Base-by-base conservation (phyloP, 2,113 vertebrate species). In the Thunnus maccoyii region DNA sequence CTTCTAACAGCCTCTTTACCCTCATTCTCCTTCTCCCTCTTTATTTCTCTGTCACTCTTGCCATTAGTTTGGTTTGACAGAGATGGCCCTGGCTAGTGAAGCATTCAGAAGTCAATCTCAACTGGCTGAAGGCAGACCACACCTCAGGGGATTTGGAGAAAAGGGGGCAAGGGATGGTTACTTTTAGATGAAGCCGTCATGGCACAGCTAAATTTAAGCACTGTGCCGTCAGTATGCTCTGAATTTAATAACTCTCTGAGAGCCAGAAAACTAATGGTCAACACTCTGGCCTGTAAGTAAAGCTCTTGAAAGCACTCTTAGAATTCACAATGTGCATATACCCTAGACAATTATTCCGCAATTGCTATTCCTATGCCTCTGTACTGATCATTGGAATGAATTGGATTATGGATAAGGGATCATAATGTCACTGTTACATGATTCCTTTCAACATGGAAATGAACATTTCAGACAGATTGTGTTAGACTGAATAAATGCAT, bases 11-110 rank as follows among this genome's bases (percentile, higher is more conserved):
- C 17, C 3, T 51, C 10, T 47, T 25, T 55, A 10, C 6, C 22
- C 51, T 15, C 22, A 58, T 10, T 18, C 41, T 61, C n/a, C 54
- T 5, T 51, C 27, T 46, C 5, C 1, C 15, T 41, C 48, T 20
- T 17, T 10, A n/a, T 9, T 32, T 41, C 55, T 11, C 61, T 61
- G 25, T 50, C 41, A 32, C 66, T 63, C 46, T 66, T 61, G 72
- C 55, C 14, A 10, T 88, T 70, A 61, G 63, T 70, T 73, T 12
- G 57, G 32, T 68, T n/a, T 51, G 82, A 66, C 76, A 66, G 25
- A 60, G 41, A 61, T 1, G 32, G 44, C 70, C 70, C 51, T 50
- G 72, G 72, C 73, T n/a, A 73, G 65, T 71, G 65, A 2, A 73
- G 67, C 25, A 2, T 73, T 71, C 46, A 63, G 5, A 51, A 75